Evolutionary conservation across 2,797 vertebrate species (phyloP), one percentile per base, ranked within the genome.

Genomic region (Stomatorhinus walkeri): DNA sequence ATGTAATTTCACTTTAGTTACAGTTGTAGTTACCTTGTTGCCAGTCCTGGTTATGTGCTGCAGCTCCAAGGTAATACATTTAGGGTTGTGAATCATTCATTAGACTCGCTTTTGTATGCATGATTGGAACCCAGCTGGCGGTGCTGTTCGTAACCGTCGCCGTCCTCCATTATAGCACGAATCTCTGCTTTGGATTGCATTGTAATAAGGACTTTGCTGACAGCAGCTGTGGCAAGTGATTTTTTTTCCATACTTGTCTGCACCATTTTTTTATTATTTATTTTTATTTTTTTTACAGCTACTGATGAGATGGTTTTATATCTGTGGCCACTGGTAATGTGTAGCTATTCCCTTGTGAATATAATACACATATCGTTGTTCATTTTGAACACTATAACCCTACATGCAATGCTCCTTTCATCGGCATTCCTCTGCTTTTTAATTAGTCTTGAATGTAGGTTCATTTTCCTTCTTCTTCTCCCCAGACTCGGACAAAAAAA

Each of bases 61-160:
- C 28, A 6, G 49, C 51, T 87, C 49, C 24, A 87, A 87, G 85
- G 52, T 87, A 87, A n/a, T 40, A 87, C 52, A 51, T 40, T 56
- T 87, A 14, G 8, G 85, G 40, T 40, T 36, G 51, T 87, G 52
- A 87, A 40, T 87, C 85, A 54, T 87, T 87, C 85, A 59, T 87
- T 87, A 87, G 52, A 56, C 22, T 54, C 28, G 52, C 85, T 36
- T 10, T 87, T 87, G 52, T 87, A 87, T 56, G 51, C 52, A 51
- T 56, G 85, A 56, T 87, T 87, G 85, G 85, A 87, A 43, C 85
- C 85, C 85, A 87, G 85, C 85, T 87, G 85, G 32, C 4, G 9
- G 10, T 0, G 85, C 85, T n/a, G 85, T 87, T 43, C 28, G 40
- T 56, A 54, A 56, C 24, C 52, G 52, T 8, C 6, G 12, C 24